These are phyloP conservation scores for Gila orcuttii DNA, from an alignment of 2,113 vertebrate genomes.

Conservation along the genomic window DNA sequence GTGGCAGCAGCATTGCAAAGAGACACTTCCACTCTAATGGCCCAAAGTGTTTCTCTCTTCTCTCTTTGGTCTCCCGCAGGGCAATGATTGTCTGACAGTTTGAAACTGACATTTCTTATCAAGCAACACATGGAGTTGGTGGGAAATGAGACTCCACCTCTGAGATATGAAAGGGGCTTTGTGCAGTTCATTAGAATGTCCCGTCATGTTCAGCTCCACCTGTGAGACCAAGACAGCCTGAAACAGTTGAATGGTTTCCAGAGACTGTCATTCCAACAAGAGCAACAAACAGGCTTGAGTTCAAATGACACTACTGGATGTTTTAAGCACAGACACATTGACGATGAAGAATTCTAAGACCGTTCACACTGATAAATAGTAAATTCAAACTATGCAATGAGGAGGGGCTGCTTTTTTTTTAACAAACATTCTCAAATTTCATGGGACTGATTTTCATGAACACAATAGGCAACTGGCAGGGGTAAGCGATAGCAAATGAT, in stretches of 20 bases:
- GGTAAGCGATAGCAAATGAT: constrained; percentile 3
- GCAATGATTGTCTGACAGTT: constrained; percentile 27
- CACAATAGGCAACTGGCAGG: neutral
- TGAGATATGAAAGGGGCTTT: constrained; percentile 68
- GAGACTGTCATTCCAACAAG: neutral
- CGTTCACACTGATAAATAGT: neutral
- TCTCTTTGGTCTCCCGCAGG: constrained; percentile 11
- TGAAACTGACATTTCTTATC: constrained; percentile 44
- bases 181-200: constrained; percentile 72
- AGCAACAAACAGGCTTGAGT: neutral
- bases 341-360: neutral
- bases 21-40: neutral
- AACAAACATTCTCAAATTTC: constrained; percentile 6
- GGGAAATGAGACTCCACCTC: constrained; percentile 56
- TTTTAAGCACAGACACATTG: neutral
- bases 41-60: neutral
- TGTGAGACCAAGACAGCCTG: constrained; percentile 56
- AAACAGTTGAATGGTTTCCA: constrained; percentile 52
- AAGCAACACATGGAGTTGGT: constrained; percentile 38
- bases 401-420: neutral
- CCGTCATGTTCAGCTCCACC: constrained; percentile 67
- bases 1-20: neutral
- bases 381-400: neutral
- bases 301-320: neutral
- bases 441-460: neutral